A percentile compares a stretch with the other conserved stretches of the same genome.
Evolutionary conservation across 2,888 invertebrate genomes (phyloP).

Genomic region (Cephus sareptanus): DNA sequence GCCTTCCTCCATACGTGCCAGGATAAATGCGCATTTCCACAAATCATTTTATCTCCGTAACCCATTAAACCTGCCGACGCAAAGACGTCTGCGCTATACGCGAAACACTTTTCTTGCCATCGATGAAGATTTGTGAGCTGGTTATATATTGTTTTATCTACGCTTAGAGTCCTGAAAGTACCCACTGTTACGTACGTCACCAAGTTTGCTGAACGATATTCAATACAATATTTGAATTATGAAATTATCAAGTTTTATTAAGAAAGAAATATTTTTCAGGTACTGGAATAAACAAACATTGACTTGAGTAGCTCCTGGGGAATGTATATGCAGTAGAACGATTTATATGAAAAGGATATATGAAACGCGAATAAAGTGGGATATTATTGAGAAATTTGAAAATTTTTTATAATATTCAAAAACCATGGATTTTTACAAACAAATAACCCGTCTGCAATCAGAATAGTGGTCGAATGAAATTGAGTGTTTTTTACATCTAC

Average conservation of each 20-base stretch:
- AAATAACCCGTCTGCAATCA: too few species aligned
- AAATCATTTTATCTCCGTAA: background rate
- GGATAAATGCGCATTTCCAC: background rate
- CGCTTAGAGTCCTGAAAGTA: background rate
- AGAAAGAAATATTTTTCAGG: background rate
- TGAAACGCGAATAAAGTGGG: too few species aligned
- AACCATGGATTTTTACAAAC: too few species aligned
- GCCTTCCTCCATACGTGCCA: background rate
- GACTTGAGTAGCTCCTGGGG: background rate
- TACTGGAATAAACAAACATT: background rate
- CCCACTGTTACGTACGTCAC: background rate
- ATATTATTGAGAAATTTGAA: too few species aligned
- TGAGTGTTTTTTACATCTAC: too few species aligned
- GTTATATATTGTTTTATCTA: background rate
- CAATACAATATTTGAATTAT: background rate
- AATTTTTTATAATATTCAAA: too few species aligned
- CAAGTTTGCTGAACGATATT: background rate
- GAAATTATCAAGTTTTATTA: background rate
- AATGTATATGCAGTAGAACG: background rate
- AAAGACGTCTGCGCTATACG: background rate
- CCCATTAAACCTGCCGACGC: background rate
- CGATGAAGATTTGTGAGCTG: background rate
- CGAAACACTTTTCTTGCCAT: background rate
- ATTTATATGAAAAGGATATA: too few species aligned
- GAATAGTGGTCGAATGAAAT: too few species aligned